A percentile compares a stretch with the other conserved stretches of the same genome.
Evolutionary conservation across 2,888 invertebrate genomes (phyloP).

Genomic region (Drosophila subquinaria): DNA sequence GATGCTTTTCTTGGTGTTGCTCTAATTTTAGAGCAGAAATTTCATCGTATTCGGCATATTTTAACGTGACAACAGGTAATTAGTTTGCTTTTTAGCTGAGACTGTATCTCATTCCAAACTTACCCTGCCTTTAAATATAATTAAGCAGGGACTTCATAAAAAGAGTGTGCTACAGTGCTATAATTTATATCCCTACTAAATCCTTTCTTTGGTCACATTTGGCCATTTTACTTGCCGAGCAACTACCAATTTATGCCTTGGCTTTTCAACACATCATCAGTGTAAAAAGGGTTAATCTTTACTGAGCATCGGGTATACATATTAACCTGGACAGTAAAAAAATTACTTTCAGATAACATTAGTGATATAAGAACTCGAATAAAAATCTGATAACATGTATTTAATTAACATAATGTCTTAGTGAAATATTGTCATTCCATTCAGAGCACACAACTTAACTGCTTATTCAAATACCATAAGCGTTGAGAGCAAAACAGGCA

Average conservation of each 20-base stretch:
- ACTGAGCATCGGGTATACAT: not conserved
- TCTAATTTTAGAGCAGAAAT: not conserved
- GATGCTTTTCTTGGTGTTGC: not conserved
- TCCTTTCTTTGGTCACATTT: slow-evolving; percentile 2
- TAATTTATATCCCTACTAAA: not conserved
- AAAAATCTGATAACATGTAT: not conserved
- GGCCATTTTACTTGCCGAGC: not conserved
- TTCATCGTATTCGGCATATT: not conserved
- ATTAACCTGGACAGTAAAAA: too few species aligned
- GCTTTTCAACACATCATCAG: slow-evolving; percentile 49
- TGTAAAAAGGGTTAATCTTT: not conserved
- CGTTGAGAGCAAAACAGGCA: not conserved
- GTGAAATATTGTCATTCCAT: not conserved
- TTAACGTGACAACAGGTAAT: slow-evolving; percentile 36
- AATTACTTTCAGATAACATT: not conserved
- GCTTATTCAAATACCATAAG: slow-evolving; percentile 7
- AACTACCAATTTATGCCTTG: slow-evolving; percentile 27
- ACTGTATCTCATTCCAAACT: not conserved
- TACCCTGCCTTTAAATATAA: not conserved
- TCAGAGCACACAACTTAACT: not conserved
- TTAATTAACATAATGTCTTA: not conserved
- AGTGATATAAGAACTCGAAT: not conserved
- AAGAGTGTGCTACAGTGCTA: not conserved
- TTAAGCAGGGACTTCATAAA: slow-evolving; percentile 5
- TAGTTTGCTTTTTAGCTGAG: slow-evolving; percentile 15